A percentile compares a stretch with the other conserved stretches of the same genome.
Evolutionary conservation across 2,888 invertebrate genomes (phyloP).

Genomic region (Aquatica leii): DNA sequence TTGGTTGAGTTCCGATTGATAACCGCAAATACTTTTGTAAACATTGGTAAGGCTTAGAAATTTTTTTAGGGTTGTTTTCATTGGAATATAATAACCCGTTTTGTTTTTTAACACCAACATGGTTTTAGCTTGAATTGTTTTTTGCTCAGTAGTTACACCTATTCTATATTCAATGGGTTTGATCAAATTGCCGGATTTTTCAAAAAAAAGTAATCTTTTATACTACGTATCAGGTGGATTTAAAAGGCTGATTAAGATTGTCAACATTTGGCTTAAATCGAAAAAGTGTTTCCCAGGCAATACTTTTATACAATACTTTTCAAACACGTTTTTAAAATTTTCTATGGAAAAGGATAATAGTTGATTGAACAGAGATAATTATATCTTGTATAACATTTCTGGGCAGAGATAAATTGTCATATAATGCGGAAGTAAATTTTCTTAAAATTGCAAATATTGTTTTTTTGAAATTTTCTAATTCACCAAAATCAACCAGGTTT

Average conservation of each 20-base stretch:
- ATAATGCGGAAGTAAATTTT: not conserved
- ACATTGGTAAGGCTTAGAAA: not conserved
- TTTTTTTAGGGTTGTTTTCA: too few relatives aligned
- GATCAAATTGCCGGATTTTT: not conserved
- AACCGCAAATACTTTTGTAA: not conserved
- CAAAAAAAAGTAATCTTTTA: not conserved
- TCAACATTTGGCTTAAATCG: not conserved
- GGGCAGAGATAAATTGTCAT: constrained; percentile 5
- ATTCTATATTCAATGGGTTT: not conserved
- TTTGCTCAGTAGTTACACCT: too few relatives aligned
- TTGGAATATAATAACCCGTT: not conserved
- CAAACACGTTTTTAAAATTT: too few relatives aligned
- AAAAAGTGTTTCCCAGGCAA: not conserved
- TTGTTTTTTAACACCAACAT: not conserved
- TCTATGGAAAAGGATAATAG: too few relatives aligned
- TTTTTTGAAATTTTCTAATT: not conserved
- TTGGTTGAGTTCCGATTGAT: not conserved
- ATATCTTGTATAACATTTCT: too few relatives aligned
- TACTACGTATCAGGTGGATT: not conserved
- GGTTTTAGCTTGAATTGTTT: too few relatives aligned
- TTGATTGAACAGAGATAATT: not conserved
- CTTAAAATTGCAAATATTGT: not conserved
- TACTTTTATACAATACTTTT: not conserved
- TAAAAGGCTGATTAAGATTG: not conserved
- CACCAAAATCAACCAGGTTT: not conserved